Percentiles rank a stretch among this genome's conserved stretches.
Conservation (phyloP, 2,888 invertebrate genomes). For the Drosophila tripunctata region DNA sequence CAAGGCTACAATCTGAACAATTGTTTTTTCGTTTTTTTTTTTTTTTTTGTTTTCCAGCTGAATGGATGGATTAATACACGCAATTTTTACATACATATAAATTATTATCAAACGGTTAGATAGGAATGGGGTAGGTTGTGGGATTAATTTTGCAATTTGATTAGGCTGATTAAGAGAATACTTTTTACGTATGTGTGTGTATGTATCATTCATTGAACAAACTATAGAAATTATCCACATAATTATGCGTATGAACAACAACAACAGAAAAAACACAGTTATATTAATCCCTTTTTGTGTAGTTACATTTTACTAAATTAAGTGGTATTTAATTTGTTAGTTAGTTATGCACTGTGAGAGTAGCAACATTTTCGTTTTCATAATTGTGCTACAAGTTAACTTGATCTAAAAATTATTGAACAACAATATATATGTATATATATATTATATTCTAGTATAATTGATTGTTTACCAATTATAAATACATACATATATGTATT, state of each 20-base stretch:
- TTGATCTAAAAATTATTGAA: conserved; percentile 36
- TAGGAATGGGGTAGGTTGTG: background rate
- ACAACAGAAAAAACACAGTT: background rate
- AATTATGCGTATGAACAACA: too few species aligned
- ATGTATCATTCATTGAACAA: conserved; percentile 6
- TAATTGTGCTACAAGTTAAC: conserved; percentile 46
- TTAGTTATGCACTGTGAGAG: too few species aligned
- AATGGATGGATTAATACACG: conserved; percentile 6
- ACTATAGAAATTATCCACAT: conserved; percentile 4
- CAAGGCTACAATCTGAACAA: conserved; percentile 1
- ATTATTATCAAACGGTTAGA: background rate
- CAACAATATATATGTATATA: conserved; percentile 23
- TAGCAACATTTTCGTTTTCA: conserved; percentile 20
- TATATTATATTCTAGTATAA: too few species aligned
- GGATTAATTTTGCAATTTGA: background rate
- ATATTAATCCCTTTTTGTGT: background rate
- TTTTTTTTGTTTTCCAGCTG: background rate
- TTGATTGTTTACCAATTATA: too few species aligned
- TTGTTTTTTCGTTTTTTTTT: background rate
- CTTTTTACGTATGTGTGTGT: conserved; percentile 23
- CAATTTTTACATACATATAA: conserved; percentile 7
- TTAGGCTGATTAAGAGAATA: conserved; percentile 8
- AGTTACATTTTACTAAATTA: conserved; percentile 17
- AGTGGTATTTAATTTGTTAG: too few species aligned
- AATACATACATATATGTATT: conserved; percentile 6